A percentile compares a stretch with the other conserved stretches of the same genome.
phyloP scores from a whole-genome alignment of 2,888 invertebrate genomes.

The Macrosiphum euphorbiae region DNA sequence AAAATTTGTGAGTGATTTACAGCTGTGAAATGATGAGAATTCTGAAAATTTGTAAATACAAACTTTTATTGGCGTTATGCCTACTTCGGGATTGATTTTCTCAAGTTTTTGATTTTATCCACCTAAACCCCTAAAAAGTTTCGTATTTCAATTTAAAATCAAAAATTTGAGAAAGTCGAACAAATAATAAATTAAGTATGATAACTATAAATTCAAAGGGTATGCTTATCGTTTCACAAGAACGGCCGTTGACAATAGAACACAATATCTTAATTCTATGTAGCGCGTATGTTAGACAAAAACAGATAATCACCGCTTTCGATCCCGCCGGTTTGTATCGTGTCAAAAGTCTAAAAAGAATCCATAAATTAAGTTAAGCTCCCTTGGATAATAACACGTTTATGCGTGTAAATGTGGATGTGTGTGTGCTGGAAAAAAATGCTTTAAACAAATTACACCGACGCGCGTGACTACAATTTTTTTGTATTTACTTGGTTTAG shows the following conservation, averaged over 20 bases:
- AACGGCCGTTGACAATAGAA: neutral
- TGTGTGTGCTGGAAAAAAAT: neutral
- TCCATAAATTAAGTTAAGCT: neutral
- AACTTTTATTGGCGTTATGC: too few species aligned
- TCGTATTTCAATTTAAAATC: too few species aligned
- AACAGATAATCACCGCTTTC: neutral
- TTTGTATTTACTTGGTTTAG: neutral
- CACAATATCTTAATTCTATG: neutral
- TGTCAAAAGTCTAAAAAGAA: neutral
- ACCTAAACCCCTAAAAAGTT: too few species aligned
- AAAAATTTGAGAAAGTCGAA: too few species aligned
- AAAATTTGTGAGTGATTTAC: too few species aligned
- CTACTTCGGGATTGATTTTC: too few species aligned
- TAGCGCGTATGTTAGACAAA: neutral
- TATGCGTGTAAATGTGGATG: neutral
- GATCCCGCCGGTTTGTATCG: neutral
- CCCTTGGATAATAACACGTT: neutral
- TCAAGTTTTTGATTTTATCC: too few species aligned
- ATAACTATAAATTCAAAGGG: too few species aligned
- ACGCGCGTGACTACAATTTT: conserved; percentile 15
- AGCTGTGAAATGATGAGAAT: too few species aligned
- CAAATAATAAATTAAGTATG: too few species aligned
- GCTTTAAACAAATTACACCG: neutral
- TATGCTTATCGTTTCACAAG: too few species aligned
- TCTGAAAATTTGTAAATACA: too few species aligned